Evolutionary conservation across 2,113 vertebrate species (phyloP).

Genomic region (Elephas maximus): DNA sequence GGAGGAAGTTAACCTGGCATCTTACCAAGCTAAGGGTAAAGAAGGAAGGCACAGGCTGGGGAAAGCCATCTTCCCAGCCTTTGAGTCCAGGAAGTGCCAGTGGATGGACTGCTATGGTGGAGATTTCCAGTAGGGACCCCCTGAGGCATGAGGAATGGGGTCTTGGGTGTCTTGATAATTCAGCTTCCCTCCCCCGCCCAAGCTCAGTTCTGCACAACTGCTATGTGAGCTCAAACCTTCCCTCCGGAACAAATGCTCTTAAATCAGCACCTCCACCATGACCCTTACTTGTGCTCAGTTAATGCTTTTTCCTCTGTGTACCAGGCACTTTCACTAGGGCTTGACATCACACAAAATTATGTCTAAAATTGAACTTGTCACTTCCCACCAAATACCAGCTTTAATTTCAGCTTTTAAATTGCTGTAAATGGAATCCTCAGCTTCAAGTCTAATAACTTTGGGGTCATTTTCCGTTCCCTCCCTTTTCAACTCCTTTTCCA

Average conservation of each 20-base stretch:
- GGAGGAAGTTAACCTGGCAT: neutral
- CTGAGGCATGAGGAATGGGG: neutral
- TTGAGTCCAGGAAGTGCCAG: neutral
- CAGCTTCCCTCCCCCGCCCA: neutral
- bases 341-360: constrained; percentile 16
- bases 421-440: neutral
- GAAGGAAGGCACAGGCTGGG: neutral
- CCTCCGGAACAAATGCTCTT: constrained; percentile 22
- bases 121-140: neutral
- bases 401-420: constrained; percentile 7
- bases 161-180: neutral
- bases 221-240: neutral
- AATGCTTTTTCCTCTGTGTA: neutral
- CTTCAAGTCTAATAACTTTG: neutral
- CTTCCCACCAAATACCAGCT: neutral
- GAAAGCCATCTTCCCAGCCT: neutral
- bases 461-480: neutral
- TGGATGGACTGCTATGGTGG: neutral
- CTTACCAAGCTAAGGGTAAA: neutral
- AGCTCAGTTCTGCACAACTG: neutral
- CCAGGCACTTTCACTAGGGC: constrained; percentile 18
- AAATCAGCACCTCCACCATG: neutral
- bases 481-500: neutral
- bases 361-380: constrained; percentile 32
- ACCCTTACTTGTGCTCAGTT: neutral